Evolutionary conservation across 2,888 invertebrate genomes (phyloP).

Genomic region (Ischnus inquisitorius): DNA sequence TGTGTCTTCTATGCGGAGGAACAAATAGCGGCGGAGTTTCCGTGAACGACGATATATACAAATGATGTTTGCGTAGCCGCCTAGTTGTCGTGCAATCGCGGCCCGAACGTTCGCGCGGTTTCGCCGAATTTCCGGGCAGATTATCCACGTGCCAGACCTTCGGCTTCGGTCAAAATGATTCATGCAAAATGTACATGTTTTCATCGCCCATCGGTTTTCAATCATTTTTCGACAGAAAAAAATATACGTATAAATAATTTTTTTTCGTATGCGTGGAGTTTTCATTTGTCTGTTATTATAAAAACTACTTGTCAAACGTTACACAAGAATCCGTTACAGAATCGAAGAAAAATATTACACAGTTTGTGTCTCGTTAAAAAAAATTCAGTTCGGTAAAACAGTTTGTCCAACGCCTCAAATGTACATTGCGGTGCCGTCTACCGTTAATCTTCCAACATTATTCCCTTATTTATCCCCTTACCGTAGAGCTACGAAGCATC

Average conservation of each 20-base stretch:
- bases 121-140: constrained; percentile 28
- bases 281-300: neutral
- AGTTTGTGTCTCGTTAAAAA: neutral
- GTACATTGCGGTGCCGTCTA: constrained; percentile 12
- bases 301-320: neutral
- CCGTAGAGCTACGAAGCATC: neutral
- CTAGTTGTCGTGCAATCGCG: constrained; percentile 46
- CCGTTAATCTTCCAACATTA: neutral
- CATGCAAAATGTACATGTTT: constrained; percentile 8
- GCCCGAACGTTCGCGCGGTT: constrained; percentile 1
- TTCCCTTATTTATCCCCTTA: neutral
- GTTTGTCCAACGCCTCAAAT: neutral
- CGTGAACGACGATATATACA: constrained; percentile 57
- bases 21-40: constrained; percentile 65
- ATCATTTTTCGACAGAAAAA: constrained; percentile 2
- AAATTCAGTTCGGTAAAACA: constrained; percentile 33
- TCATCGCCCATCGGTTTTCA: neutral
- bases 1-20: constrained; percentile 52
- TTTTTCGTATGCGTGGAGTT: neutral
- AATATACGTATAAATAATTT: too few species aligned
- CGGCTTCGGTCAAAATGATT: constrained; percentile 2
- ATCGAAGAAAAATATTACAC: neutral
- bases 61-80: constrained; percentile 65
- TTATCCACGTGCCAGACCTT: neutral
- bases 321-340: neutral